Base-by-base conservation (phyloP, 2,888 invertebrate species). In the Gnatocerus cornutus region DNA sequence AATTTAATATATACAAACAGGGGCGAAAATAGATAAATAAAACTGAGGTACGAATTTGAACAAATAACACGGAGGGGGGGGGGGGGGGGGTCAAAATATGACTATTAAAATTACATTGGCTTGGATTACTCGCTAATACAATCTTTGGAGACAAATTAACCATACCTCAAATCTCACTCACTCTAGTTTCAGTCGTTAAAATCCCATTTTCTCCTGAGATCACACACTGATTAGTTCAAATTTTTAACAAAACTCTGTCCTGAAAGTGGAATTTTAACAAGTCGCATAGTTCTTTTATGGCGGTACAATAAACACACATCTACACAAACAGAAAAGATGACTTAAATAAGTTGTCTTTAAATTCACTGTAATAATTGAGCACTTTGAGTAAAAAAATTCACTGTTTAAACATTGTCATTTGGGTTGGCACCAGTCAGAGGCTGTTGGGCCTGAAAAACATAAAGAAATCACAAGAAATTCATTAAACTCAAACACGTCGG, bases 391-490 rank as follows among this genome's bases (percentile, higher is more conserved):
- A 69, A 73, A 63, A 68, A 71, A 65, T 64, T 69, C 71, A 72
- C 71, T 72, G 78, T 86, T 76, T 88, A 93, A 88, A 93, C 93
- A 87, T 91, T 93, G 82, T 93, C 93, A 86, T 92, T 92, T 84
- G 91, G 91, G 84, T 92, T 92, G 82, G 91, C 90, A 85, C 90
- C 90, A 80, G 91, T 94, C 84, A 94, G 89, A 76, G 94, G 94
- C 87, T 93, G 92, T 87, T 92, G 91, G 81, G 92, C 93, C 94
- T 94, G 89, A 9, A 89, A 90, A 83, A 80, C 77, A 83, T 7
- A 85, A 85, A 82, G 81, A 78, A 76, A 33, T 33, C 33, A 33
- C 3, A 33, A n/a, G 33, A 33, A 7, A 33, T 7, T 33, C 21
- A 21, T 21, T 21, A 21, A 21, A 21, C 21, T 3, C 4, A 4